Base-by-base conservation (phyloP, 2,888 invertebrate genomes). In the Oegoconia quadripuncta region DNA sequence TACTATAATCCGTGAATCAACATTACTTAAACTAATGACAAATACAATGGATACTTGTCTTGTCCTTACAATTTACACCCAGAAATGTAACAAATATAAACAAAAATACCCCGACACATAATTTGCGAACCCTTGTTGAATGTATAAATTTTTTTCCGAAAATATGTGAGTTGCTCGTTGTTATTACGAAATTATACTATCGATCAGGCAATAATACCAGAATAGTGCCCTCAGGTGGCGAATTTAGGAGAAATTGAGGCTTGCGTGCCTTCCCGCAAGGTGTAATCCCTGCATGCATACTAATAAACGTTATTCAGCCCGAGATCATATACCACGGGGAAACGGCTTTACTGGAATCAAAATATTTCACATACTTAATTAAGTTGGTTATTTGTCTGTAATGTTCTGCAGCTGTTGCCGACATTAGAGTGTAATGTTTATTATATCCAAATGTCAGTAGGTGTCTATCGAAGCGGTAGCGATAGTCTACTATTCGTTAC, bases 171-270 rank as follows among this genome's bases (percentile, higher is more conserved):
- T 61, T 58, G 61, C 57, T 65, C 59, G 60, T 71, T 67, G 72
- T 76, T 73, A 80, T 81, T 78, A 74, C 68, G 63, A 75, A 84
- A 79, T 81, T 81, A 79, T 74, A 74, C 74, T 79, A 82, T 83
- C 81, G 80, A 84, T 83, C 81, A 68, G 68, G 65, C 73, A 75
- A 74, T 81, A 80, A 81, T 76, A 75, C 68, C 64, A 55, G 68
- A 62, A 74, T 74, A 76, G 68, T 64, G 74, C 78, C 83, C 78
- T 62, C 63, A 55, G 78, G 84, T 59, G 57, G 73, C 61, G 68
- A 86, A 84, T 86, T 86, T 83, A 84, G 82, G 78, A 68, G 75
- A 80, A 83, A 83, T 84, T 74, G 74, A 69, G 70, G 69, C 64
- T 74, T 74, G 81, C 79, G 79, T 81, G 80, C 72, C 61, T 68